phyloP scores from a whole-genome alignment of 1,140 invertebrate genomes.

The Atta colombica region DNA sequence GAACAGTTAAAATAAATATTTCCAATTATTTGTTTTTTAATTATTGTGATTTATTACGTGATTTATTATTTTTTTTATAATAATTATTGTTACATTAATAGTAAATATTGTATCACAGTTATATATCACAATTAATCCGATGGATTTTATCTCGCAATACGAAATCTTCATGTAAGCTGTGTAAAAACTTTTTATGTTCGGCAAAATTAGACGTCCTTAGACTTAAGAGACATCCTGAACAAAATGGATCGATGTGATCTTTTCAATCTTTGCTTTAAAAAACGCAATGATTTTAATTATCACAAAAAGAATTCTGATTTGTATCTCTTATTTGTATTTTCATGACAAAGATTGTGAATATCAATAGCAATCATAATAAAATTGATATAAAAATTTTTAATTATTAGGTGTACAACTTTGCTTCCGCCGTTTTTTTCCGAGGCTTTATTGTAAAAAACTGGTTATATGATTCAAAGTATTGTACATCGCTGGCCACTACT shows the following conservation, averaged over 20 bases:
- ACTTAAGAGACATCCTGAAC: background rate
- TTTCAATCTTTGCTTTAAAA: background rate
- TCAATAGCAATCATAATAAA: background rate
- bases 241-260: constrained; percentile 23
- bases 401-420: background rate
- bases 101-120: background rate
- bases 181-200: constrained; percentile 19
- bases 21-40: background rate
- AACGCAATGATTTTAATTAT: constrained; percentile 17
- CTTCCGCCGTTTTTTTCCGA: no score
- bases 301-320: background rate
- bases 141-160: background rate
- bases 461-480: no score
- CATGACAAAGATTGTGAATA: background rate
- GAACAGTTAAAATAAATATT: background rate
- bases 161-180: background rate
- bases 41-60: background rate
- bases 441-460: no score
- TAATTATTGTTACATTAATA: background rate
- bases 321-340: constrained; percentile 23
- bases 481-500: no score
- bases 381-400: constrained; percentile 1
- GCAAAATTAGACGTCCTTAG: background rate
- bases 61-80: background rate
- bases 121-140: background rate